These are phyloP conservation scores for Apodemus agrarius DNA, from an alignment of 2,797 vertebrate species.

Conservation along the genomic window DNA sequence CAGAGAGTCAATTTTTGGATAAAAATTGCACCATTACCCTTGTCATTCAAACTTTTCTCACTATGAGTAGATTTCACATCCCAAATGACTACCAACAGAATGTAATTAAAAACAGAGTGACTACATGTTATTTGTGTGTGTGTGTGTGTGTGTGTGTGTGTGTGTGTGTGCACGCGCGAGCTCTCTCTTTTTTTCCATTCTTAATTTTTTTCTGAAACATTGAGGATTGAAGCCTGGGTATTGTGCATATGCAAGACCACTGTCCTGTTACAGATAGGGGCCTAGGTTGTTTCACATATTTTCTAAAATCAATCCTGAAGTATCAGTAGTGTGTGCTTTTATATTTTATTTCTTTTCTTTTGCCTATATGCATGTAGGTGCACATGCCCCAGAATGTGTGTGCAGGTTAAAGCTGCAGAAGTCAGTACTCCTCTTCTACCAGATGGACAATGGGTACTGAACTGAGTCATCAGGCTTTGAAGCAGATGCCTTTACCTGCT, in stretches of 20 bases:
- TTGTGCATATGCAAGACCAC: neutral
- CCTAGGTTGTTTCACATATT: neutral
- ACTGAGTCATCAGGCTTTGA: neutral
- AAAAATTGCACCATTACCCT: neutral
- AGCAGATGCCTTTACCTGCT: neutral
- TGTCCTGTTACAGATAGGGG: neutral
- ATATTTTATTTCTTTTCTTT: neutral
- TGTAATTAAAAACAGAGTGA: neutral
- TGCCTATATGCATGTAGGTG: neutral
- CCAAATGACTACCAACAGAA: neutral
- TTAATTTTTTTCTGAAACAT: neutral
- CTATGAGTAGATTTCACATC: neutral
- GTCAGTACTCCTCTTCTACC: neutral
- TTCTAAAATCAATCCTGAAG: neutral
- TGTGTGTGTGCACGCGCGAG: neutral
- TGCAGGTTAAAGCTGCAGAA: neutral
- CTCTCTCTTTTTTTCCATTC: neutral
- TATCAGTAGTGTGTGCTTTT: neutral
- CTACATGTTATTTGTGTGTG: neutral
- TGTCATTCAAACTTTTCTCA: neutral
- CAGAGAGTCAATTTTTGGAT: slow-evolving; percentile 38
- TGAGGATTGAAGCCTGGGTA: neutral
- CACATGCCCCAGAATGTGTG: neutral
- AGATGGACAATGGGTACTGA: neutral
- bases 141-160: neutral